phyloP scores from a whole-genome alignment of 2,113 vertebrate genomes.

The Argyrosomus japonicus region DNA sequence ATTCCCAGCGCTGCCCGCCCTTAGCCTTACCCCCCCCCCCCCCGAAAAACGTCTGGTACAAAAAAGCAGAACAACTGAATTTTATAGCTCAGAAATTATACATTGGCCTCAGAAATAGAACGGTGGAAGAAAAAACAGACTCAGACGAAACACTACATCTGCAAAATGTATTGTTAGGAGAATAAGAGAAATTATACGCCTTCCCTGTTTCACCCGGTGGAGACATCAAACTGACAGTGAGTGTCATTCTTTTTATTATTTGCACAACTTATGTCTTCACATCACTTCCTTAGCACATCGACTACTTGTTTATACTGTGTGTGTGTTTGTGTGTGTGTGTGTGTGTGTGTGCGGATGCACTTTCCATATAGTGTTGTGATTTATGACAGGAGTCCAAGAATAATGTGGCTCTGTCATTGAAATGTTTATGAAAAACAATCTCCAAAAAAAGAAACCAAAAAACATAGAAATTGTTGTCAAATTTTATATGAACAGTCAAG shows the following conservation, averaged over 20 bases:
- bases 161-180: slow-evolving; percentile 85
- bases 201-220: slow-evolving; percentile 88
- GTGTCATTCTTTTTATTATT: slow-evolving; percentile 77
- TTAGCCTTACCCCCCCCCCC: not conserved
- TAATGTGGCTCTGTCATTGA: slow-evolving; percentile 54
- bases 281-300: slow-evolving; percentile 62
- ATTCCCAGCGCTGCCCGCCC: not conserved
- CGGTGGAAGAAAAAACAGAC: slow-evolving; percentile 72
- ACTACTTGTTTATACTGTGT: slow-evolving; percentile 59
- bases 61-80: slow-evolving; percentile 63
- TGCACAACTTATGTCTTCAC: slow-evolving; percentile 58
- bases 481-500: slow-evolving; percentile 57
- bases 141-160: slow-evolving; percentile 74
- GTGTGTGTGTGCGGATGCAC: slow-evolving; percentile 42
- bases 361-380: slow-evolving; percentile 48
- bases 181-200: slow-evolving; percentile 72
- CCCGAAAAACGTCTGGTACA: slow-evolving; percentile 14
- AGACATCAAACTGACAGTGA: slow-evolving; percentile 82
- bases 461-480: slow-evolving; percentile 56
- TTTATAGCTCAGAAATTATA: slow-evolving; percentile 69
- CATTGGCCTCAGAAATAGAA: slow-evolving; percentile 71
- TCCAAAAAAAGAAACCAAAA: slow-evolving; percentile 16
- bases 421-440: slow-evolving; percentile 58
- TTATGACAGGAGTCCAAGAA: slow-evolving; percentile 51
- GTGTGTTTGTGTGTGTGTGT: slow-evolving; percentile 27